Conservation (phyloP, 2,888 invertebrate species). For the Glomeris marginata region DNA sequence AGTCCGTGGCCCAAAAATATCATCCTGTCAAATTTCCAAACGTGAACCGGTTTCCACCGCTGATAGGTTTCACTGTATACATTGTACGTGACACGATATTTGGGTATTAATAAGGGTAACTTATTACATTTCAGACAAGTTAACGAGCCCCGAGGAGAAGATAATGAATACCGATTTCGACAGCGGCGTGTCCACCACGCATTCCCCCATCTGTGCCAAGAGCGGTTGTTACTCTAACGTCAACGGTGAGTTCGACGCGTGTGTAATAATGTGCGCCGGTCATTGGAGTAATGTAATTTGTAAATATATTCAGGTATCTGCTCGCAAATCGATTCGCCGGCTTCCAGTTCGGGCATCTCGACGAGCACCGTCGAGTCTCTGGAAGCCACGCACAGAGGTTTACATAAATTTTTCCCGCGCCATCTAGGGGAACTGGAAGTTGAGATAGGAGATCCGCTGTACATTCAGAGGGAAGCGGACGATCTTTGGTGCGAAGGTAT, state of each 20-base stretch:
- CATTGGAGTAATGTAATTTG: neutral
- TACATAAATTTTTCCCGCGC: constrained; percentile 89
- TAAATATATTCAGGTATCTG: constrained; percentile 30
- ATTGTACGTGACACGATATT: too few species aligned
- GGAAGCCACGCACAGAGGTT: constrained; percentile 86
- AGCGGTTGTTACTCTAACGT: constrained; percentile 10
- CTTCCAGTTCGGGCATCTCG: constrained; percentile 25
- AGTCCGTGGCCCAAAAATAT: too few species aligned
- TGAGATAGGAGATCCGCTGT: constrained; percentile 93
- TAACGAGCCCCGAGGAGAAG: constrained; percentile 75
- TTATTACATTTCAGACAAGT: constrained; percentile 29
- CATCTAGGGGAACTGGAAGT: constrained; percentile 92
- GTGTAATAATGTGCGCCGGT: constrained; percentile 50
- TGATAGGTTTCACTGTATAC: too few species aligned
- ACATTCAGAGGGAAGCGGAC: constrained; percentile 90
- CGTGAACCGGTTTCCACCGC: too few species aligned
- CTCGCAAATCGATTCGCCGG: constrained; percentile 41
- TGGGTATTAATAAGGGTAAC: too few species aligned
- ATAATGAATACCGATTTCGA: constrained; percentile 65
- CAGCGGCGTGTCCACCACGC: constrained; percentile 81
- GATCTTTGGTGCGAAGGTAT: too few species aligned
- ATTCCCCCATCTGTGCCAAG: constrained; percentile 62
- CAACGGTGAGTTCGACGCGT: constrained; percentile 16
- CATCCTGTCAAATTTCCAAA: too few species aligned
- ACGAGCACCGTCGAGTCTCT: constrained; percentile 48